Evolutionary conservation across 2,797 vertebrate genomes (phyloP), one percentile per base, ranked within the genome.

Genomic region (Alosa sapidissima): DNA sequence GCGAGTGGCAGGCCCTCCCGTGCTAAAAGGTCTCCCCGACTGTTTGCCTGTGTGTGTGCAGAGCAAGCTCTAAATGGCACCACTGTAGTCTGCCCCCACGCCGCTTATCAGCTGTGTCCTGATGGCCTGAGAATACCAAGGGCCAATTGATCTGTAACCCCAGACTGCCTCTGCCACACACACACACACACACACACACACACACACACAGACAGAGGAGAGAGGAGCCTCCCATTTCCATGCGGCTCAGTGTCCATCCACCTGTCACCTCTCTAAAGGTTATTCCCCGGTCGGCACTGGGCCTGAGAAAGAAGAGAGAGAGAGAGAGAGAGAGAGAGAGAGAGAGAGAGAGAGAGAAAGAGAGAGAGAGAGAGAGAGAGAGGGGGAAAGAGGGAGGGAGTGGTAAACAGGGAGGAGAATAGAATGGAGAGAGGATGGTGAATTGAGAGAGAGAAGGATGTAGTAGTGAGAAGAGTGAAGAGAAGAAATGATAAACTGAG

Each of bases 11-110:
- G 92, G 86, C 90, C 89, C 89, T 92, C 89, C 91, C 93, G 3
- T 72, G 93, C 93, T 93, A 91, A 94, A 94, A 93, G 91, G 91
- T 93, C 93, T 91, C 86, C 87, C 88, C 88, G 84, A 90, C 86
- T 82, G 90, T 89, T 90, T 92, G 92, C 90, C 92, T 88, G 93
- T 92, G 91, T 90, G 89, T 92, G 91, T 90, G 89, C 92, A 91
- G 89, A 92, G 2, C 24, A 0, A 16, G 28, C 13, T 78, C 72
- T 78, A 78, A 78, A 78, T 78, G 72, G 72, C 72, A 45, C 36
- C 36, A 5, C 72, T 78, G 72, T 14, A 9, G 72, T 78, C 72
- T 47, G 36, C 33, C 41, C 72, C 72, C 6, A 6, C 13, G 7
- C 72, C 21, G 86, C 91, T 91, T 91, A 93, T 93, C 92, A 91